A percentile compares a stretch with the other conserved stretches of the same genome.
Conservation (phyloP, 2,113 vertebrate genomes). For the Chinchilla lanigera region DNA sequence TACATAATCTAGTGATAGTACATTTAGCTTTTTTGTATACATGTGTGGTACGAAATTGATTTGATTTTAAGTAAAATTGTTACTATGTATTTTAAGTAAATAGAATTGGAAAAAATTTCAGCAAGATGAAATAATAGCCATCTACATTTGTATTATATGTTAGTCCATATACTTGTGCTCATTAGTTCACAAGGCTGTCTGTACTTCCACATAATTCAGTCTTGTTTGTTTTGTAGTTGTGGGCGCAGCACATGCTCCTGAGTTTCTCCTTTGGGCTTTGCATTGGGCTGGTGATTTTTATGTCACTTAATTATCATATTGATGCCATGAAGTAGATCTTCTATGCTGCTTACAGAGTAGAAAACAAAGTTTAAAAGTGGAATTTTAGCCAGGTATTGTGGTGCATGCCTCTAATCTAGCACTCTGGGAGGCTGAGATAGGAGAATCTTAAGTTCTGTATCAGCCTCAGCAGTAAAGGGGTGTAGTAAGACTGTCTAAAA, state of each 20-base stretch:
- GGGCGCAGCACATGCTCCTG: neutral
- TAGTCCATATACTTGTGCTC: neutral
- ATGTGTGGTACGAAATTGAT: neutral
- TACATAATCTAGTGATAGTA: neutral
- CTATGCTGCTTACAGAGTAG: neutral
- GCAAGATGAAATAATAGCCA: neutral
- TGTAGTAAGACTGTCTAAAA: neutral
- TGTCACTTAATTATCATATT: neutral
- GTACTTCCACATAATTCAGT: neutral
- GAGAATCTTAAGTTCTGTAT: neutral
- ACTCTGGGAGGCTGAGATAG: neutral
- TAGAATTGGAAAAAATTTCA: neutral
- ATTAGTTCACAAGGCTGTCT: neutral
- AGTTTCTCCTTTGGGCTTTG: neutral
- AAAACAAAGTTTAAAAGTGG: slow-evolving; percentile 18
- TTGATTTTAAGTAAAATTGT: slow-evolving; percentile 8
- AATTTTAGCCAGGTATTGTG: neutral
- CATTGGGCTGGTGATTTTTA: neutral
- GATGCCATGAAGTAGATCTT: neutral
- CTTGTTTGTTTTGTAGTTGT: neutral
- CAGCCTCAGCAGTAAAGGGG: neutral
- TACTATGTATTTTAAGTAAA: neutral
- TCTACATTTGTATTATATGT: slow-evolving; percentile 30
- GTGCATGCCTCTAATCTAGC: neutral
- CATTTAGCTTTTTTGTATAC: neutral